phyloP scores from a whole-genome alignment of 2,797 vertebrate genomes.

The Balearica regulorum region DNA sequence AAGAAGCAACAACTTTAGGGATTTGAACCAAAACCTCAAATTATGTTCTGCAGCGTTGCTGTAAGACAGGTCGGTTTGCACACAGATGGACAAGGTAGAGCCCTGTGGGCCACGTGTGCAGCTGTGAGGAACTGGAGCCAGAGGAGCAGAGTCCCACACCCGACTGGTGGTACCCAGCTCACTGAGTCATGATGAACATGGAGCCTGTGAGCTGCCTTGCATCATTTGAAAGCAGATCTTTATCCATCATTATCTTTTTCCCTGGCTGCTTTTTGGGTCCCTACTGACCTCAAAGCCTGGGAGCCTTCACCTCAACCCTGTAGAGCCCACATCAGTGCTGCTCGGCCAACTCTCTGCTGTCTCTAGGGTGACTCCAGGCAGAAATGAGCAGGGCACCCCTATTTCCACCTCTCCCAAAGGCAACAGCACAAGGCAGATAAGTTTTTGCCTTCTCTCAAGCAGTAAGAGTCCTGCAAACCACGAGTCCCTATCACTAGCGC shows the following conservation, averaged over 20 bases:
- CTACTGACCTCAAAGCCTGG: neutral
- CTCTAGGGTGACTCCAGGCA: neutral
- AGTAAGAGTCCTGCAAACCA: neutral
- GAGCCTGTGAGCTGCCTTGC: neutral
- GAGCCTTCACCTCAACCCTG: neutral
- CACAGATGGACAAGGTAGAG: neutral
- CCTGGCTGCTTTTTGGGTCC: neutral
- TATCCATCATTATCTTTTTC: rapidly evolving
- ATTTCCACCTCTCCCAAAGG: neutral
- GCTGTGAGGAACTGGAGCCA: neutral
- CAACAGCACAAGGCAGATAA: neutral
- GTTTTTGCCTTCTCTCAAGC: neutral
- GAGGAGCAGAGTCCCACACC: neutral
- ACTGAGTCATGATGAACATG: rapidly evolving
- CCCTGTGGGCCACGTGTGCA: neutral
- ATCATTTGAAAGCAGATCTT: neutral
- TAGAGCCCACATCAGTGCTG: neutral
- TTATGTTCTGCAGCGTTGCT: neutral
- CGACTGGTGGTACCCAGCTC: neutral
- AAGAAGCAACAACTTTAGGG: neutral
- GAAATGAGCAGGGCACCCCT: neutral
- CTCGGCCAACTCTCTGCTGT: neutral
- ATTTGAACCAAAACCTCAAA: neutral
- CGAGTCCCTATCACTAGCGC: rapidly evolving
- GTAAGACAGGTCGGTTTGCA: rapidly evolving